Percentiles rank a stretch among this genome's conserved stretches.
Evolutionary conservation across 2,113 vertebrate genomes (phyloP).

Genomic region (Aix galericulata): DNA sequence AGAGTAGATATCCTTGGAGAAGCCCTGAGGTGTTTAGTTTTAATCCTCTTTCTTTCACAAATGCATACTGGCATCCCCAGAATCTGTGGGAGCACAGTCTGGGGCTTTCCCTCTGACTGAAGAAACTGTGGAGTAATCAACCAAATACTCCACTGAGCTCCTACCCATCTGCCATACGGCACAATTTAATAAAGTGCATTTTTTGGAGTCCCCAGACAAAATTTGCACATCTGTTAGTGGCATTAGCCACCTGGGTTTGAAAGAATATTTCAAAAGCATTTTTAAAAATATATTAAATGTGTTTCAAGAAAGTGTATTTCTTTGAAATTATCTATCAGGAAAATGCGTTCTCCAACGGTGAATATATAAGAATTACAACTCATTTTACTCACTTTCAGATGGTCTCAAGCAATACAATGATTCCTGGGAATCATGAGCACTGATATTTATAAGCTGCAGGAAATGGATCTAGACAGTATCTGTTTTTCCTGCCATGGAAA

Average conservation of each 20-base stretch:
- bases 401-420: not conserved
- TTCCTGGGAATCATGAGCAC: not conserved
- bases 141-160: not conserved
- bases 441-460: not conserved
- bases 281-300: not conserved
- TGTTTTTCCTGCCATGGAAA: not conserved
- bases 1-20: not conserved
- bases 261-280: conserved; percentile 4
- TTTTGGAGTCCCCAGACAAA: conserved; percentile 33
- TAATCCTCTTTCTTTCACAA: not conserved
- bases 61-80: not conserved
- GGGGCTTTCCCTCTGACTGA: not conserved
- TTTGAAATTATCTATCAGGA: not conserved
- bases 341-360: not conserved
- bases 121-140: conserved; percentile 26
- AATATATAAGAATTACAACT: not conserved
- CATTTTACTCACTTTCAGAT: not conserved
- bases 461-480: not conserved
- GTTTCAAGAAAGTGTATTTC: not conserved
- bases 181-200: conserved; percentile 39
- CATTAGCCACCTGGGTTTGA: conserved; percentile 31
- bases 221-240: conserved; percentile 41
- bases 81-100: fast-evolving
- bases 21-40: not conserved
- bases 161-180: conserved; percentile 51